Evolutionary conservation across 2,797 vertebrate species (phyloP).

Genomic region (Danio albolineatus): DNA sequence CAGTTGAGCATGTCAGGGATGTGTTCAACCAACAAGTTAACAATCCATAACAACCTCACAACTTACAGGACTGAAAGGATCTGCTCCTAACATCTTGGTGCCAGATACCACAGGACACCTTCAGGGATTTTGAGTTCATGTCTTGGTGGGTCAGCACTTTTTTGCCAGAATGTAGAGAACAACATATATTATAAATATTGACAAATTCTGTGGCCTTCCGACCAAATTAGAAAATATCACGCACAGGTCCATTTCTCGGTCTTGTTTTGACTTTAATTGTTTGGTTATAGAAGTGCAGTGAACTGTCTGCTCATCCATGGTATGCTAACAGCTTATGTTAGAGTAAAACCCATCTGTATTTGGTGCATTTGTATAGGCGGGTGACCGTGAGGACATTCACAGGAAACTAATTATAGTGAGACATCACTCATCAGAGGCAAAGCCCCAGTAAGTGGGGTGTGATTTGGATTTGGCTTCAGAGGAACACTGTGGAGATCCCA

Average conservation of each 20-base stretch:
- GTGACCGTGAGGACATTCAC: constrained; percentile 18
- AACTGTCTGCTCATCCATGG: neutral
- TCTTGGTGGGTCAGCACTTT: too few relatives aligned
- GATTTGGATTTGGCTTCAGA: constrained; percentile 64
- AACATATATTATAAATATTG: neutral
- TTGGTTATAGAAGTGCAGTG: neutral
- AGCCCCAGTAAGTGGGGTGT: constrained; percentile 37
- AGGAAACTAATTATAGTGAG: constrained; percentile 13
- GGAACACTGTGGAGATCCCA: constrained; percentile 59
- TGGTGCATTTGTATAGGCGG: neutral
- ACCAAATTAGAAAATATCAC: neutral
- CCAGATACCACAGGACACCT: neutral
- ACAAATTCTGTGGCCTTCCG: neutral
- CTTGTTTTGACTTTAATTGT: neutral
- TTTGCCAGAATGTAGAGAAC: too few relatives aligned
- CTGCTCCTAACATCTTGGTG: neutral
- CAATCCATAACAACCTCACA: neutral
- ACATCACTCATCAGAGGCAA: constrained; percentile 36
- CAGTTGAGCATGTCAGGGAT: neutral
- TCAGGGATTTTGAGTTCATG: neutral
- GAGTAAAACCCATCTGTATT: neutral
- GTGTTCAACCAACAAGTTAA: neutral
- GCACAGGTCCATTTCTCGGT: neutral
- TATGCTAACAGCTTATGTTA: neutral
- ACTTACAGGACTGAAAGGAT: neutral